These are phyloP conservation scores for Dynastes grantii DNA, from an alignment of 2,888 invertebrate genomes.

Conservation along the genomic window DNA sequence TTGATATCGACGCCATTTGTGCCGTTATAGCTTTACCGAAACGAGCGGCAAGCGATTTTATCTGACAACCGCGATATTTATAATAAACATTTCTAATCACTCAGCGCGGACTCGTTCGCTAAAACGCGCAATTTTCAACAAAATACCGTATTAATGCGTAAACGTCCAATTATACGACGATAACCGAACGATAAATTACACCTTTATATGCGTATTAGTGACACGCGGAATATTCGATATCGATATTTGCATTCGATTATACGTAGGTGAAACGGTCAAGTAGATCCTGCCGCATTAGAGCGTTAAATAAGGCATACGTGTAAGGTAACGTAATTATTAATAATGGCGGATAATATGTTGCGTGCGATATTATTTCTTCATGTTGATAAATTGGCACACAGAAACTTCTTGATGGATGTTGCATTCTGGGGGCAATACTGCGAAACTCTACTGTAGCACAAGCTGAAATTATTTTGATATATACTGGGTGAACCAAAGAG, in stretches of 20 bases:
- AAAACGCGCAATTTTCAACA: conserved; percentile 42
- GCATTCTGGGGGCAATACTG: too few relatives aligned
- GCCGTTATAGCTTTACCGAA: conserved; percentile 20
- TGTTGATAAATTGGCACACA: background rate
- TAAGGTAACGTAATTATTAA: conserved; percentile 38
- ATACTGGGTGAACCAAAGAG: too few relatives aligned
- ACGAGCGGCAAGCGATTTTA: conserved; percentile 31
- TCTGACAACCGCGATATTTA: conserved; percentile 30
- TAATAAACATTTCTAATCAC: conserved; percentile 35
- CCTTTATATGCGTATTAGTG: conserved; percentile 44
- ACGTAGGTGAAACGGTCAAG: conserved; percentile 35
- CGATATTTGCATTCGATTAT: conserved; percentile 43
- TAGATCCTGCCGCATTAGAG: background rate
- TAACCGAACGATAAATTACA: conserved; percentile 45
- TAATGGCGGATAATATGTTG: conserved; percentile 1
- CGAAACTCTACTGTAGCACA: too few relatives aligned
- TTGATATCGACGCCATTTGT: conserved; percentile 36
- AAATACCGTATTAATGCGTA: conserved; percentile 45
- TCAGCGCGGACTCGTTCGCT: conserved; percentile 2
- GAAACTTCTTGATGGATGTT: too few relatives aligned
- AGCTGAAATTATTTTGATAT: too few relatives aligned
- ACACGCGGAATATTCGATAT: conserved; percentile 38
- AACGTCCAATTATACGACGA: conserved; percentile 44
- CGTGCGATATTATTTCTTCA: conserved; percentile 7
- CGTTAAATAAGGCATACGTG: conserved; percentile 24